These are phyloP conservation scores for Squalus acanthias DNA, from an alignment of 2,797 vertebrate species.

Conservation along the genomic window DNA sequence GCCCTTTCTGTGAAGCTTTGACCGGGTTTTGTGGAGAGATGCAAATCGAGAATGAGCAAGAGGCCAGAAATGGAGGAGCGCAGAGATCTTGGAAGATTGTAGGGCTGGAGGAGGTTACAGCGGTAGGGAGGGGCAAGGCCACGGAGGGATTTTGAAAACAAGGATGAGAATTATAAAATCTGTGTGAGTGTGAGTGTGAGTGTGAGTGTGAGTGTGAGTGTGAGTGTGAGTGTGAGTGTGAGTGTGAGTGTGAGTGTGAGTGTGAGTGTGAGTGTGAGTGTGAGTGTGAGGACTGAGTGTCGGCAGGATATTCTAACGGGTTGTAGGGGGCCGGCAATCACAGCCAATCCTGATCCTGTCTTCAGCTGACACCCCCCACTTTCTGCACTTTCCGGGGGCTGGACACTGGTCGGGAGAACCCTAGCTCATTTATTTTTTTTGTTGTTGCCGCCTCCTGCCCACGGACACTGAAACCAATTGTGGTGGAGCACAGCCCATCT, in stretches of 20 bases:
- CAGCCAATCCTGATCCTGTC: not conserved
- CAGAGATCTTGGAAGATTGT: too few species aligned
- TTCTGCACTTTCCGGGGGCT: not conserved
- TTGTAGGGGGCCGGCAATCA: not conserved
- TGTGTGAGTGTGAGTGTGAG: too few species aligned
- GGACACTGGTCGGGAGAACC: not conserved
- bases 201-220: not conserved
- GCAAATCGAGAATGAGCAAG: too few species aligned
- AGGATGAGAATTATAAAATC: too few species aligned
- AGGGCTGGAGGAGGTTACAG: too few species aligned
- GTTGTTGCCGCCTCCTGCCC: not conserved
- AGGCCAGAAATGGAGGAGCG: too few species aligned
- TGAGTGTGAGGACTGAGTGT: not conserved
- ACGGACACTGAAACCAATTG: not conserved
- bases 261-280: not conserved
- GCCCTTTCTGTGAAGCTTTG: not conserved
- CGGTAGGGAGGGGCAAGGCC: too few species aligned
- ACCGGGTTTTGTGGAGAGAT: not conserved
- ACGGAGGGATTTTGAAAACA: too few species aligned
- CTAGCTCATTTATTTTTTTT: not conserved
- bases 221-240: too few species aligned
- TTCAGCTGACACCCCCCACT: not conserved
- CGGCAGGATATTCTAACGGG: not conserved
- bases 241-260: not conserved
- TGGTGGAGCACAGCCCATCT: not conserved